Evolutionary conservation across 2,888 invertebrate genomes (phyloP), one percentile per base, ranked within the genome.

Genomic region (Omphaloscelis lunosa): DNA sequence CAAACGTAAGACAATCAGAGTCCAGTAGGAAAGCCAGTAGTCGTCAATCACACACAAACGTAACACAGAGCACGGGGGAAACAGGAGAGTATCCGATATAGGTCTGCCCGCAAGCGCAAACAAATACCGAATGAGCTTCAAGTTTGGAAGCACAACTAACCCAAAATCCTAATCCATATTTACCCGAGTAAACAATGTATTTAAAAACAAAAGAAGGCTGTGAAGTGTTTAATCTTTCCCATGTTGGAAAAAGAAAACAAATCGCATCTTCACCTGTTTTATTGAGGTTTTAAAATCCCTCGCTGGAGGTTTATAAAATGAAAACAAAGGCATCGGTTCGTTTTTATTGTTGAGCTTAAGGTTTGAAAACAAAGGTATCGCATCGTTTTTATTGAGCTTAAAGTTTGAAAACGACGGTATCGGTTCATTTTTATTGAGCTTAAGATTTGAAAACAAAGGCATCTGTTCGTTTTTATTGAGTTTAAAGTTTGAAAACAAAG

Each of bases 21-120:
- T 67, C 67, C 51, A 51, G 67, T 51, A 39, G 53, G 53, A 53
- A 53, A 68, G 67, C 67, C 66, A 67, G 48, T 67, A 67, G 67
- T 53, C 67, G 67, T 51, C 51, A 67, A 67, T 34, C 12, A 51
- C 34, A 53, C 51, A 34, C 67, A 67, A 53, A 67, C 45, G 58
- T 59, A 59, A 67, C 51, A 51, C 51, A 51, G 51, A 45, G 20
- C 27, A 48, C 65, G 9, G 45, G 65, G 27, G 15, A 58, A 58
- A 27, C 58, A 59, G 12, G 48, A 48, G 29, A 48, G 66, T 66
- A 48, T 66, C 7, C 66, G 48, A 66, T 66, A 48, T 29, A 66
- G 66, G 48, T 66, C 48, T 23, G 66, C 29, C 29, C 8, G 23
- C 12, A 12, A 29, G 48, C 45, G 48, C 66, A 66, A 66, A 66